Base-by-base conservation (phyloP, 1,140 invertebrate species). In the Geopemphigus sp. region DNA sequence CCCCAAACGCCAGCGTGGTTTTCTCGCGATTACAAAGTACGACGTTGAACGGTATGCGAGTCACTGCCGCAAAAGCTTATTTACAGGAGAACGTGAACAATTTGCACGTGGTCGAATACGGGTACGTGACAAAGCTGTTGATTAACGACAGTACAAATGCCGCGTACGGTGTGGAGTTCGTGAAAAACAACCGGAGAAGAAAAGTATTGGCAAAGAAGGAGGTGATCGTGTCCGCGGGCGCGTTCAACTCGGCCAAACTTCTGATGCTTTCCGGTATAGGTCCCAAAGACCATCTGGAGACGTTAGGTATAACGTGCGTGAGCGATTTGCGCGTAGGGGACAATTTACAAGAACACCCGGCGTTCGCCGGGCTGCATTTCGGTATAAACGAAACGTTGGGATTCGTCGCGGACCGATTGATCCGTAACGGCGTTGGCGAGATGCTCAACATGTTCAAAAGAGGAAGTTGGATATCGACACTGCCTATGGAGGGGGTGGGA, bases 211-310 rank as follows among this genome's bases (percentile, higher is more conserved):
- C 89, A 4, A 87, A 86, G 53, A 88, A 87, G 82, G 90, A 91
- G 85, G 87, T 91, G 6, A 88, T 90, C 59, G 59, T 91, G 19
- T 87, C 88, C 11, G 89, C 88, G 5, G 90, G 90, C 29, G 86
- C 88, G 10, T 87, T 91, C 32, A 87, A 88, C 50, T 88, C 89
- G 5, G 89, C 90, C 12, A 87, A 89, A 82, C 82, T 92, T 14
- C 32, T 92, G 1, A 90, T 91, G 88, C 83, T 90, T 14, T 91
- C 90, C 53, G 91, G 91, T 10, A 89, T 95, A 66, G 90, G 90
- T 14, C 90, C 90, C 0, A 83, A 82, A 64, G 84, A 88, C 1
- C 87, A 91, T 82, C 84, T 92, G 1, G 57, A 83, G n/a, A 82
- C 82, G 15, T 81, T 87, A 3, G 84, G 85, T 29, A 90, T 92